phyloP scores from a whole-genome alignment of 2,888 invertebrate species.

The Hyles lineata region DNA sequence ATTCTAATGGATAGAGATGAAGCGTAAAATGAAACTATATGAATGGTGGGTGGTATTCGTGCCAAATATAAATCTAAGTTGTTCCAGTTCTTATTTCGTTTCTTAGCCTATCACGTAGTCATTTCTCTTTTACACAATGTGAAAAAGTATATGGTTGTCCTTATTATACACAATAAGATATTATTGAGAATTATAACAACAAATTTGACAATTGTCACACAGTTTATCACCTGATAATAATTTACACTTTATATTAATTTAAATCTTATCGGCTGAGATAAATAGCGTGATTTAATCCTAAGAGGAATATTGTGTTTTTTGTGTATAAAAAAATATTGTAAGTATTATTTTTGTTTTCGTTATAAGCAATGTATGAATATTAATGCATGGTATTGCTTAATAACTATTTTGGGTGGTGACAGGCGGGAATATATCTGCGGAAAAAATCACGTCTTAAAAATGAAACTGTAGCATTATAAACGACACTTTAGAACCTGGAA shows the following conservation, averaged over 20 bases:
- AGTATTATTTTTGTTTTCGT: constrained; percentile 8
- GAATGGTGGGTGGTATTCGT: background rate
- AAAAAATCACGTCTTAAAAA: constrained; percentile 16
- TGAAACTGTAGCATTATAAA: background rate
- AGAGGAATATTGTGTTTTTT: constrained; percentile 17
- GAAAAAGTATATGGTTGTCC: background rate
- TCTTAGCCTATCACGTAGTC: background rate
- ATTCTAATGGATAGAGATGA: background rate
- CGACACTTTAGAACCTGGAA: background rate
- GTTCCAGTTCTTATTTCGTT: background rate
- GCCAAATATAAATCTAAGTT: background rate
- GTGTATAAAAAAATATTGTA: background rate
- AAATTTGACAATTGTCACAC: constrained; percentile 16
- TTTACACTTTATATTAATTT: constrained; percentile 40
- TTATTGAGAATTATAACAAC: background rate
- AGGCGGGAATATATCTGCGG: constrained; percentile 38
- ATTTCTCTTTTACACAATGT: background rate
- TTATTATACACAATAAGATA: background rate
- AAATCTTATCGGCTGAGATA: constrained; percentile 1
- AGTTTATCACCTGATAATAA: constrained; percentile 43
- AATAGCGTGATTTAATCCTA: background rate
- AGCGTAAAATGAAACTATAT: background rate
- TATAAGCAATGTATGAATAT: background rate
- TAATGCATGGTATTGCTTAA: constrained; percentile 48
- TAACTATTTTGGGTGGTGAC: constrained; percentile 79